Evolutionary conservation across 2,797 vertebrate species (phyloP), one percentile per base, ranked within the genome.

Genomic region (Hyperoplus immaculatus): DNA sequence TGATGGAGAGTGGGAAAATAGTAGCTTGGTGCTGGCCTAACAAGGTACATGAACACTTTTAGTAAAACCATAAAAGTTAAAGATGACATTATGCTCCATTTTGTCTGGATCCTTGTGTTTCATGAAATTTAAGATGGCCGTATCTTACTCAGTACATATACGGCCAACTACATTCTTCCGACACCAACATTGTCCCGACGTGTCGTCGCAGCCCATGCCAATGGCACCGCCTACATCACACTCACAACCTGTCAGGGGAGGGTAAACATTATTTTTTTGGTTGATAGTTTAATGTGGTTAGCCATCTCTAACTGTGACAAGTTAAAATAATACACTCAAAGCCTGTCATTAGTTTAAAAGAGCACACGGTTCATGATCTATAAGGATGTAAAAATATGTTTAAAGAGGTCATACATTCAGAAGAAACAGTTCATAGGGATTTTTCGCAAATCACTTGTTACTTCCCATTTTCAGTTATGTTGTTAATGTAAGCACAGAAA

Each of bases 1-100:
- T 99, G 97, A 88, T 99, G 96, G 56, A 99, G 90, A 83, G 95
- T 92, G 55, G 97, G 97, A 55, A 99, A 96, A 87, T 96, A 99
- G 84, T 96, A 93, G 74, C 87, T 88, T 58, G 85, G 78, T 66
- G 94, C 95, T 39, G 98, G 96, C 75, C 98, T 99, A 41, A 66
- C 6, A 61, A 51, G 51, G 29, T n/a, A 57, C 8, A 75, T 1
- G 7, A 12, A 15, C 5, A 29, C n/a, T 39, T 6, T 3, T 7
- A 56, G 56, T 41, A 0, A 54, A 56, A 79, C 67, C 4, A 11
- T 6, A 21, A 21, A n/a, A 6, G 8, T 29, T 21, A 29, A 5
- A 56, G 3, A 4, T 14, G 3, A 15, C 6, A 14, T 53, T 4
- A 53, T 8, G 11, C 51, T 53, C n/a, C n/a, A 1, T 4, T 38